Evolutionary conservation across 2,797 vertebrate genomes (phyloP).

Genomic region (Premnoplex brunnescens): DNA sequence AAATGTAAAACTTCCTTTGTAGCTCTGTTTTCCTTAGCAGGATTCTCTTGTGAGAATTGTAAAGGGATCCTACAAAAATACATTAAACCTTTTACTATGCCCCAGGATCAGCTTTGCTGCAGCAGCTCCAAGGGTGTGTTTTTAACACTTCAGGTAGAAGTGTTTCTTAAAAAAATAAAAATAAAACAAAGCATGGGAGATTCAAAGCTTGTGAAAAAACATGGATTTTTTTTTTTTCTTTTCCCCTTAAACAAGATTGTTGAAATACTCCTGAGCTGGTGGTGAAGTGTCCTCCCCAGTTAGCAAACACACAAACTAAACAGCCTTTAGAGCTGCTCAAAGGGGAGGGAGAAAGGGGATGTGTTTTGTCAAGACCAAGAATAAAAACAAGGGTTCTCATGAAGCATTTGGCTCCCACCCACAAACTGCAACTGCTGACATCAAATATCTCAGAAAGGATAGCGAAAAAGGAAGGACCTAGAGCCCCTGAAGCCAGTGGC

Average conservation of each 20-base stretch:
- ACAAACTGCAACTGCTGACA: not conserved
- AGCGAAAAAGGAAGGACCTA: not conserved
- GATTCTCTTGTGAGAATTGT: slow-evolving; percentile 11
- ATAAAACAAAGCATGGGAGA: not conserved
- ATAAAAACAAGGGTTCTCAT: not conserved
- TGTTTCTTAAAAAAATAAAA: not conserved
- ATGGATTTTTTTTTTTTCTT: not conserved
- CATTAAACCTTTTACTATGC: slow-evolving; percentile 25
- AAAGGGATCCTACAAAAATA: slow-evolving; percentile 44
- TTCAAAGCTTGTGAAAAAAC: not conserved
- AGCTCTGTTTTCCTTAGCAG: not conserved
- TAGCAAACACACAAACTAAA: not conserved
- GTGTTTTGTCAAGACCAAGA: not conserved
- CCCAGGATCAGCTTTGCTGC: not conserved
- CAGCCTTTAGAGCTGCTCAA: not conserved
- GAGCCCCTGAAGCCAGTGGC: not conserved
- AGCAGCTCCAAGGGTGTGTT: slow-evolving; percentile 27
- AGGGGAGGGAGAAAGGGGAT: not conserved
- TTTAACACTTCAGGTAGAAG: slow-evolving; percentile 18
- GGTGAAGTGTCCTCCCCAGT: not conserved
- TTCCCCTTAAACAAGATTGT: not conserved
- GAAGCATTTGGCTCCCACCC: rapidly evolving
- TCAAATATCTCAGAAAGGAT: not conserved
- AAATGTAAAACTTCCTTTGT: not conserved
- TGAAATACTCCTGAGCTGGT: not conserved